Evolutionary conservation across 1,140 invertebrate species (phyloP), one percentile per base, ranked within the genome.

Genomic region (Piezodorus guildinii): DNA sequence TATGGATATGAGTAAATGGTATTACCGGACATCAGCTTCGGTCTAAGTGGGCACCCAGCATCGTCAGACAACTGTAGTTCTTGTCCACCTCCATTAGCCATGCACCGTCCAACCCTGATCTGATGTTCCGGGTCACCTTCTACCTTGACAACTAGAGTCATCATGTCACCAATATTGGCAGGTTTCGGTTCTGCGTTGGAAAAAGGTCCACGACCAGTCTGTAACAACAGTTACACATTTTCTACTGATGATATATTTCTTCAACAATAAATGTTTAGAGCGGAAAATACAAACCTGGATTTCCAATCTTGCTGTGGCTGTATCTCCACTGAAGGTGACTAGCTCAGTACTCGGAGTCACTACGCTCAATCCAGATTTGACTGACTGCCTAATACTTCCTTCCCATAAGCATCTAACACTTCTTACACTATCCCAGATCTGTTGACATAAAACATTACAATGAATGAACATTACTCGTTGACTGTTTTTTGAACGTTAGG

Each of bases 321-420:
- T 89, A 67, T 91, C 88, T 5, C 88, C 88, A 68, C 84, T 87
- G 73, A 91, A 91, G 25, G 87, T 88, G 19, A 90, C 85, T 16
- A 85, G 84, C 69, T 90, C 83, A 71, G 88, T 85, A 65, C 85
- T 87, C 60, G 90, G 72, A 84, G 89, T 88, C 25, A 87, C 88
- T 1, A 92, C 86, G 54, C 81, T 85, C 14, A 91, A 74, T 5
- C 85, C 84, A 1, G 86, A 85, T 0, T 83, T 83, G 27, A 90
- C 73, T 12, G 84, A 82, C 70, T 89, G 85, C 21, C 85, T 87
- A 46, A 89, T 74, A 68, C 84, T 87, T 14, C 87, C 87, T 78
- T 89, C 86, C 87, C 87, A 91, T 15, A 89, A 75, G 73, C 88
- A 91, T 62, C 87, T 79, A 0, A 91, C 86, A 58, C 83, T 78